A percentile compares a stretch with the other conserved stretches of the same genome.
phyloP scores from a whole-genome alignment of 1,140 invertebrate species.

The Drosophila sp. region DNA sequence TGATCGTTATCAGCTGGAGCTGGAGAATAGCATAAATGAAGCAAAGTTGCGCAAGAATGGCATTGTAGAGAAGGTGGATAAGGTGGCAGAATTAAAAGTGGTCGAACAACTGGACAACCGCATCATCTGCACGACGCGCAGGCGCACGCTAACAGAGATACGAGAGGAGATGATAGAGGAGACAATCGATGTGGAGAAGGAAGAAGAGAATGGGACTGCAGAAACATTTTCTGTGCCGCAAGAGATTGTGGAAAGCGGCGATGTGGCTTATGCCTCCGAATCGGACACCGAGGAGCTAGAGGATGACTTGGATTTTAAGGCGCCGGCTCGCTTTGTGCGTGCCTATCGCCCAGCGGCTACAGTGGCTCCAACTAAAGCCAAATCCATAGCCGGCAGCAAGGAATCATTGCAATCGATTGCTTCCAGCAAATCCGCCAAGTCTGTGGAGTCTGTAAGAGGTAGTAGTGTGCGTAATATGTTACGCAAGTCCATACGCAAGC shows the following conservation, averaged over 20 bases:
- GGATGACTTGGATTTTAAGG: constrained; percentile 66
- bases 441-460: constrained; percentile 35
- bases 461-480: constrained; percentile 63
- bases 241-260: constrained; percentile 26
- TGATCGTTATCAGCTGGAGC: constrained; percentile 82
- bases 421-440: constrained; percentile 42
- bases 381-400: constrained; percentile 60
- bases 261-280: constrained; percentile 78
- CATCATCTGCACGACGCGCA: constrained; percentile 45
- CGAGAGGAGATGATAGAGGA: constrained; percentile 25
- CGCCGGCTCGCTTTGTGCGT: constrained; percentile 75
- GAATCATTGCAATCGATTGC: constrained; percentile 69
- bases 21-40: constrained; percentile 84
- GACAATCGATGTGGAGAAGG: constrained; percentile 8
- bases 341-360: constrained; percentile 61
- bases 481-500: constrained; percentile 75
- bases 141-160: constrained; percentile 62
- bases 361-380: constrained; percentile 14
- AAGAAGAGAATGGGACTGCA: neutral
- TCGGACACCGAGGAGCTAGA: constrained; percentile 56
- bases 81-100: constrained; percentile 36
- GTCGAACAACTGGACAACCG: constrained; percentile 45
- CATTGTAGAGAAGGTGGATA: neutral
- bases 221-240: neutral
- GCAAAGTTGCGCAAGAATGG: constrained; percentile 75